Base-by-base conservation (phyloP, 1,140 invertebrate species). In the Drosophila insularis region DNA sequence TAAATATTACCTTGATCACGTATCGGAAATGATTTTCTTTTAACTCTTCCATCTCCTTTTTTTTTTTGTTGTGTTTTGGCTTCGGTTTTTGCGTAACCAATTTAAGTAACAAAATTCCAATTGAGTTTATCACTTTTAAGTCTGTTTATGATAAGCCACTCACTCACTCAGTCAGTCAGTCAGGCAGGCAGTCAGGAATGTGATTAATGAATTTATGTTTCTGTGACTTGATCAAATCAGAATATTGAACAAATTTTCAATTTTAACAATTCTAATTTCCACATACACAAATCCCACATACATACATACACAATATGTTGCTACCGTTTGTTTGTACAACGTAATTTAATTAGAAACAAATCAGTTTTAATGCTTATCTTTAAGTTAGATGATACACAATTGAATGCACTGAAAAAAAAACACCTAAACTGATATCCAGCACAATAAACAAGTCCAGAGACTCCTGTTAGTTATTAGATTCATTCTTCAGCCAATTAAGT, bases 251-350 rank as follows among this genome's bases (percentile, higher is more conserved):
- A 71, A 71, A 82, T 75, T 58, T 61, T 71, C 81, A 75, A 40
- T 81, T 82, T 87, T 82, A 79, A 87, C 82, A 87, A 86, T 86
- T 86, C 79, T 86, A 86, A 86, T 86, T 86, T 86, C 63, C 65
- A 63, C 50, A 14, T 53, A 73, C 63, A 75, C 80, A 74, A 79
- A 87, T 68, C 80, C 82, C 58, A 56, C 6, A 50, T 68, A 63
- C 6, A 50, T 68, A 63, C 10, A 19, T 63, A 63, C 3, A 19
- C 50, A 43, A 63, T 50, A 61, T 53, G 43, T 50, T 50, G 43
- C 43, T 21, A 50, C 43, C 43, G 43, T 50, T 50, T 21, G 17
- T 50, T 19, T 86, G 79, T 87, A 70, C 60, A 27, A 63, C 71
- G 72, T 86, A 86, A 86, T 86, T 86, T 74, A 86, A 86, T 86